A percentile compares a stretch with the other conserved stretches of the same genome.
phyloP scores from a whole-genome alignment of 2,888 invertebrate species.

The Pomacea canaliculata region DNA sequence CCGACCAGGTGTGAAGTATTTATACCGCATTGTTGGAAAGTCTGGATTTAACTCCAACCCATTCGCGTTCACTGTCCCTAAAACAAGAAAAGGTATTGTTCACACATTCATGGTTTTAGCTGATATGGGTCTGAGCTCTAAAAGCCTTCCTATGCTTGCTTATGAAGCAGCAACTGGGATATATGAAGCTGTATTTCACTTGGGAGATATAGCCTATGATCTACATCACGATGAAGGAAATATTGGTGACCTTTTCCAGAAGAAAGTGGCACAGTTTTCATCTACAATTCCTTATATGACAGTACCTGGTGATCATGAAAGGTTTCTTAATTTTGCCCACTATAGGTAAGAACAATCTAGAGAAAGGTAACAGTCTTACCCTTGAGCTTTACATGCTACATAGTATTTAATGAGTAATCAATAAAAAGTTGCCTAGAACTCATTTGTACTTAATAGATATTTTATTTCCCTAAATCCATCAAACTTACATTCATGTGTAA shows the following conservation, averaged over 20 bases:
- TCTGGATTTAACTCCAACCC: slow-evolving; percentile 46
- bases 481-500: no score
- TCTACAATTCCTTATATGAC: slow-evolving; percentile 64
- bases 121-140: slow-evolving; percentile 59
- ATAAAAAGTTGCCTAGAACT: no score
- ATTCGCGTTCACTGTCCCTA: slow-evolving; percentile 61
- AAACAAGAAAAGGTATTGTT: slow-evolving; percentile 17
- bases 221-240: slow-evolving; percentile 55
- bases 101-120: slow-evolving; percentile 63
- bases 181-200: slow-evolving; percentile 58
- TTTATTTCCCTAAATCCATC: no score
- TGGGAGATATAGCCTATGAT: slow-evolving; percentile 66
- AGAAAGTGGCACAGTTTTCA: slow-evolving; percentile 58
- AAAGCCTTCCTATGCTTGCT: slow-evolving; percentile 47
- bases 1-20: slow-evolving; percentile 45
- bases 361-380: not conserved
- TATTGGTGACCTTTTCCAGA: slow-evolving; percentile 62
- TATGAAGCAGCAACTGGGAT: slow-evolving; percentile 50
- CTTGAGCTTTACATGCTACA: no score
- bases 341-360: slow-evolving; percentile 55
- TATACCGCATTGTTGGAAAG: slow-evolving; percentile 48
- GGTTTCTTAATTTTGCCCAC: slow-evolving; percentile 44
- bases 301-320: slow-evolving; percentile 60
- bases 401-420: no score
- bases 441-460: no score